These are phyloP conservation scores for Passer montanus DNA, from an alignment of 2,113 vertebrate species.

Conservation along the genomic window DNA sequence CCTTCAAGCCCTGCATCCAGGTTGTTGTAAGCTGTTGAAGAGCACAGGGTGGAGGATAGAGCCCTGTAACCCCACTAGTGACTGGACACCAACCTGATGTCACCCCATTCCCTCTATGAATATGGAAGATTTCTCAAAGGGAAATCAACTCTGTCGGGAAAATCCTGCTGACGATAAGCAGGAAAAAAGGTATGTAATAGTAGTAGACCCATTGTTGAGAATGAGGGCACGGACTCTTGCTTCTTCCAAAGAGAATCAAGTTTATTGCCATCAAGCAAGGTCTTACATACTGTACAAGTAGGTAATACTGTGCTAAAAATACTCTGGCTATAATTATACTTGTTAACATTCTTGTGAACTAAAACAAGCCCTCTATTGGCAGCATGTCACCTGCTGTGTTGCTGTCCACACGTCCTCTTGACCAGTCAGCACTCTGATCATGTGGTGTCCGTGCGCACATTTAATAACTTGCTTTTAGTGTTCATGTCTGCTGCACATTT, in stretches of 20 bases:
- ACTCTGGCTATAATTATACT: neutral
- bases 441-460: accelerated
- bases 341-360: neutral
- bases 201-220: neutral
- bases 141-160: neutral
- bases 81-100: neutral
- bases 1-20: neutral
- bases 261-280: neutral
- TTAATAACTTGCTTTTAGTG: neutral
- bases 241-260: neutral
- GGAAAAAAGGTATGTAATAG: neutral
- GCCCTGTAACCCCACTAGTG: neutral
- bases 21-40: neutral
- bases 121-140: neutral
- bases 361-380: neutral
- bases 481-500: neutral
- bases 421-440: neutral
- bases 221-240: neutral
- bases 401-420: accelerated
- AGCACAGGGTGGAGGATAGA: neutral
- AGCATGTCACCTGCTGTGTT: neutral
- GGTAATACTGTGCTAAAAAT: neutral
- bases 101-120: neutral
- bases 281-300: neutral
- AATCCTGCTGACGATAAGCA: neutral